Evolutionary conservation across 2,888 invertebrate species (phyloP), one percentile per base, ranked within the genome.

Genomic region (Serrognathus titanus): DNA sequence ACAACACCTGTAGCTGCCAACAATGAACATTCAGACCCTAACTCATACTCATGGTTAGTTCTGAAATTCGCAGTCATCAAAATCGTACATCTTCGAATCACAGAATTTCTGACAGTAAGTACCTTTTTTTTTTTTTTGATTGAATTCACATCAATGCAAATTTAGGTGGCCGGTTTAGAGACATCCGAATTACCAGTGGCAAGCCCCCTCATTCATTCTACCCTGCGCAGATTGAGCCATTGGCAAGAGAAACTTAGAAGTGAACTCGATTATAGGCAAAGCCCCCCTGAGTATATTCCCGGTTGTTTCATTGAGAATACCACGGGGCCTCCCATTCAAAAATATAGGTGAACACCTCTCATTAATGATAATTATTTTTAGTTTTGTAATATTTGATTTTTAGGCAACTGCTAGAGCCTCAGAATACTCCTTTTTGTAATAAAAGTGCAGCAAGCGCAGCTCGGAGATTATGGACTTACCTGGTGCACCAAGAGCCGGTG

Each of bases 31-130:
- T 87, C 89, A 20, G 93, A 97, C 80, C 93, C 97, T 0, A 89
- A 89, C 73, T 96, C 97, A 36, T 97, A 95, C 77, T 93, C 96
- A 51, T 99, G 99, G 99, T 86, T 89, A 71, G 87, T 99, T 62
- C 86, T 99, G 80, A 86, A 97, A 62, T 84, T 95, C 69, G 92
- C 97, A 2, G 87, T 94, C 54, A 85, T 97, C 58, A 86, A 90
- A 67, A 85, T 96, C 57, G 88, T 93, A 51, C 89, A 92, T 65
- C 83, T 85, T 61, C 92, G 94, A 71, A 77, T 99, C 38, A 89
- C 89, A 68, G 88, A 92, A 68, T 97, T 99, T 79, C 82, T 98
- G 48, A 69, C 69, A 11, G 77, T 76, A 71, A 65, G 68, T 60
- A 16, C 16, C 10, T 10, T 9, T 9, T 7, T 16, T 41, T 10